phyloP scores from a whole-genome alignment of 2,797 vertebrate species.

The Coregonus sp. region DNA sequence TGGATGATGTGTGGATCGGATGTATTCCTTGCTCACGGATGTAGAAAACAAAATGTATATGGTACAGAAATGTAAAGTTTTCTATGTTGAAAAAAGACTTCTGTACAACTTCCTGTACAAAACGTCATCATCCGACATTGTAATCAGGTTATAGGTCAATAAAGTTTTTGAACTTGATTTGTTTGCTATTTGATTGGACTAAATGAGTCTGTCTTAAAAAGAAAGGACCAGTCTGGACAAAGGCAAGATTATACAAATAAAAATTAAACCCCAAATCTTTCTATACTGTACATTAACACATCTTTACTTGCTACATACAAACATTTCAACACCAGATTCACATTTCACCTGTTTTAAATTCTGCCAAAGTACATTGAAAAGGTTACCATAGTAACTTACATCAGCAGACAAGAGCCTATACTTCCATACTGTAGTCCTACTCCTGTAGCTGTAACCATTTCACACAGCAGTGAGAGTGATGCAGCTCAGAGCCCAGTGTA shows the following conservation, averaged over 20 bases:
- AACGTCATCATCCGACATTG: conserved; percentile 96
- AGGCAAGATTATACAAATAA: background rate
- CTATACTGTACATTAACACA: conserved; percentile 2
- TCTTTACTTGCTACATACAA: background rate
- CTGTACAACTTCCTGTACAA: conserved; percentile 99
- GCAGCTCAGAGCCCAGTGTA: background rate
- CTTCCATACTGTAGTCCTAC: no score
- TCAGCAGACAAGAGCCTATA: no score
- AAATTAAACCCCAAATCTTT: conserved; percentile 8
- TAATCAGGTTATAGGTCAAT: conserved; percentile 99
- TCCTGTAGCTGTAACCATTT: background rate
- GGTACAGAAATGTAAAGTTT: conserved; percentile 99
- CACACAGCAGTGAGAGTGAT: no score
- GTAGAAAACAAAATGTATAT: conserved; percentile 99
- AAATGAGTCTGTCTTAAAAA: background rate
- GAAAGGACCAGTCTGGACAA: background rate
- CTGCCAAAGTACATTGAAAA: background rate
- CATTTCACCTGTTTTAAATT: background rate
- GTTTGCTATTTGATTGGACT: conserved; percentile 64
- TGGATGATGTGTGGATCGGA: conserved; percentile 74
- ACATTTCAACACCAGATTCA: background rate
- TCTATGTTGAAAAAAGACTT: conserved; percentile 91
- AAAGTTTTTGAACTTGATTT: conserved; percentile 99
- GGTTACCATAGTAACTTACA: no score
- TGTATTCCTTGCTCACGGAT: conserved; percentile 93